Percentiles rank a stretch among this genome's conserved stretches.
Evolutionary conservation across 2,113 vertebrate species (phyloP).

Genomic region (Silurus glanis): DNA sequence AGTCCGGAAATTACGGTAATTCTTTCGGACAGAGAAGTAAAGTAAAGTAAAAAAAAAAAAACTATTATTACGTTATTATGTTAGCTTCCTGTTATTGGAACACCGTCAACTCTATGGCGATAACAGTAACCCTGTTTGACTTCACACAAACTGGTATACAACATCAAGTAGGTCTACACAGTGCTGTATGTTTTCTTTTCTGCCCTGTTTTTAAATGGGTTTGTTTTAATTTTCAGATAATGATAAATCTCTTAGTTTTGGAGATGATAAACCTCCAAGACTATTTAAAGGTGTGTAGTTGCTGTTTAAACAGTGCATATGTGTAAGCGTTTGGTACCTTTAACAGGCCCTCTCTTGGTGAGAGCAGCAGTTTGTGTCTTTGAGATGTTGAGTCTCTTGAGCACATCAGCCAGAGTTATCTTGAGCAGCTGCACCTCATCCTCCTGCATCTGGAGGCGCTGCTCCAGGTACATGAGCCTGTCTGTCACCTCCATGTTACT

Average conservation of each 20-base stretch:
- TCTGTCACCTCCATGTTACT: slow-evolving; percentile 90
- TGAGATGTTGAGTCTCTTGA: slow-evolving; percentile 88
- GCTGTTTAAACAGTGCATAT: background rate
- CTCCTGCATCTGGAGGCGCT: slow-evolving; percentile 96
- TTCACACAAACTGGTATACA: background rate
- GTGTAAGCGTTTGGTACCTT: slow-evolving; percentile 31
- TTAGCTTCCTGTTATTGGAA: too few species aligned
- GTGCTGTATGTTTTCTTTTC: background rate
- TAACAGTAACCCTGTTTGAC: background rate
- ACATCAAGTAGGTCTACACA: background rate
- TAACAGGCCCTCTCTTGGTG: slow-evolving; percentile 64
- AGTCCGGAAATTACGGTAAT: too few species aligned
- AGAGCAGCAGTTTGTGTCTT: slow-evolving; percentile 87
- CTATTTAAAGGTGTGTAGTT: background rate
- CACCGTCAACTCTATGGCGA: background rate
- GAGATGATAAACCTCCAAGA: background rate
- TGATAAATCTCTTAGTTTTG: background rate
- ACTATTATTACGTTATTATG: too few species aligned
- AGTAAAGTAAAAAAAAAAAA: too few species aligned
- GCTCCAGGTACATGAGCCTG: slow-evolving; percentile 91
- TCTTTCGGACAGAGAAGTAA: too few species aligned
- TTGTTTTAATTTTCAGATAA: background rate
- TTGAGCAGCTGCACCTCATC: slow-evolving; percentile 97
- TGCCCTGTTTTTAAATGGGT: background rate
- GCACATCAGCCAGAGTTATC: slow-evolving; percentile 89